A percentile compares a stretch with the other conserved stretches of the same genome.
Conservation (phyloP, 2,113 vertebrate species). For the Dryoscopus gambensis region DNA sequence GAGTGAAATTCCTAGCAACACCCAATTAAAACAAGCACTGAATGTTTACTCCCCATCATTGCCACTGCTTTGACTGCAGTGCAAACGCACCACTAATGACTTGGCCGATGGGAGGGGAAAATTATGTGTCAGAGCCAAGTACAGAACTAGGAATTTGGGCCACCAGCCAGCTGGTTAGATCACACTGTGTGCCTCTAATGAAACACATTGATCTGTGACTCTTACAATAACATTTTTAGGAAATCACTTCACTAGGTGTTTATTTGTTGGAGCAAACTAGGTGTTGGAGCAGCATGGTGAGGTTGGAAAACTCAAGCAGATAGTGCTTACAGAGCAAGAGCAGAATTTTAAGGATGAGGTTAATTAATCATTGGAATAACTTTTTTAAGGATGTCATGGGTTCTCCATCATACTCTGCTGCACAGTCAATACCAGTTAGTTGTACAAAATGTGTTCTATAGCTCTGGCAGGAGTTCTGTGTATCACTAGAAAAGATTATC, state of each 20-base stretch:
- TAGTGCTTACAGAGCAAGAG: background rate
- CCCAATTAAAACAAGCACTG: constrained; percentile 13
- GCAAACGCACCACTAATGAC: constrained; percentile 17
- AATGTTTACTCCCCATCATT: constrained; percentile 33
- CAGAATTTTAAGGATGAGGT: background rate
- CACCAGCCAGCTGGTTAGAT: constrained; percentile 25
- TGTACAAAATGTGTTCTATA: background rate
- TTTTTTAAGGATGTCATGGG: background rate
- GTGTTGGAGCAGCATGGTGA: background rate
- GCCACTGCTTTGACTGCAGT: constrained; percentile 45
- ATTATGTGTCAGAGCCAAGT: constrained; percentile 11
- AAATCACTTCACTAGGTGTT: constrained; percentile 30
- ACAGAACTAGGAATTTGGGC: constrained; percentile 37
- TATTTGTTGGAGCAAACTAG: too few relatives aligned
- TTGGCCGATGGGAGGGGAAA: constrained; percentile 22
- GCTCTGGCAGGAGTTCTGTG: background rate
- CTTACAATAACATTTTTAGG: constrained; percentile 25
- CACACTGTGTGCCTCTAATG: constrained; percentile 18
- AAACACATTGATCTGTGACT: constrained; percentile 45
- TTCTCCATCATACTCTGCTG: background rate
- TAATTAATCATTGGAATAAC: background rate
- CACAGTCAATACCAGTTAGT: background rate
- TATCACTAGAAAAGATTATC: background rate
- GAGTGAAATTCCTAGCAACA: constrained; percentile 20
- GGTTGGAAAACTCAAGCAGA: background rate